Conservation (phyloP, 2,113 vertebrate species). For the Panurus biarmicus region DNA sequence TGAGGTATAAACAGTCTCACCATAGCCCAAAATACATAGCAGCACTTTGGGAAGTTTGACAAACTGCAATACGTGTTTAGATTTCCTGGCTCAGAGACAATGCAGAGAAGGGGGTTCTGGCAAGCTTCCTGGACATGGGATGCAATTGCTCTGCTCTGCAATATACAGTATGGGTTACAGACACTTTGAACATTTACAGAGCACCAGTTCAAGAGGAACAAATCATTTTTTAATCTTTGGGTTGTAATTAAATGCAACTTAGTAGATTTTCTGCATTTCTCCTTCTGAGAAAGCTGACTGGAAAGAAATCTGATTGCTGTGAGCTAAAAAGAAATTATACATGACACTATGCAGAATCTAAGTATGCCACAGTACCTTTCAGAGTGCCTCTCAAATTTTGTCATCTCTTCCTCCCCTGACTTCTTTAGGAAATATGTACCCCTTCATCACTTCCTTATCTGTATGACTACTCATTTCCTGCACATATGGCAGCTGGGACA, state of each 20-base stretch:
- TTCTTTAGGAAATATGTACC: not conserved
- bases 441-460: not conserved
- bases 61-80: constrained; percentile 63
- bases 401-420: not conserved
- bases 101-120: constrained; percentile 56
- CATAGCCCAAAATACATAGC: constrained; percentile 54
- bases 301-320: not conserved
- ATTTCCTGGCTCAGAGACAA: constrained; percentile 56
- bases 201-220: not conserved
- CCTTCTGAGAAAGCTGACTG: not conserved
- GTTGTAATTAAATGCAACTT: constrained; percentile 14
- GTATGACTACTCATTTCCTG: not conserved
- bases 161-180: not conserved
- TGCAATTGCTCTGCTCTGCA: constrained; percentile 18
- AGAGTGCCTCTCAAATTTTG: not conserved
- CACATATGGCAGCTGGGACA: not conserved
- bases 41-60: constrained; percentile 64
- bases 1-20: constrained; percentile 5
- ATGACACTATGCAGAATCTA: not conserved
- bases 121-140: constrained; percentile 34
- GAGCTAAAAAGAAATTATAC: not conserved
- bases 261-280: not conserved
- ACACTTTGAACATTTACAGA: constrained; percentile 46
- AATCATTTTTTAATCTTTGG: constrained; percentile 30
- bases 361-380: not conserved